Base-by-base conservation (phyloP, 2,888 invertebrate species). In the Pemphredon lugubris region DNA sequence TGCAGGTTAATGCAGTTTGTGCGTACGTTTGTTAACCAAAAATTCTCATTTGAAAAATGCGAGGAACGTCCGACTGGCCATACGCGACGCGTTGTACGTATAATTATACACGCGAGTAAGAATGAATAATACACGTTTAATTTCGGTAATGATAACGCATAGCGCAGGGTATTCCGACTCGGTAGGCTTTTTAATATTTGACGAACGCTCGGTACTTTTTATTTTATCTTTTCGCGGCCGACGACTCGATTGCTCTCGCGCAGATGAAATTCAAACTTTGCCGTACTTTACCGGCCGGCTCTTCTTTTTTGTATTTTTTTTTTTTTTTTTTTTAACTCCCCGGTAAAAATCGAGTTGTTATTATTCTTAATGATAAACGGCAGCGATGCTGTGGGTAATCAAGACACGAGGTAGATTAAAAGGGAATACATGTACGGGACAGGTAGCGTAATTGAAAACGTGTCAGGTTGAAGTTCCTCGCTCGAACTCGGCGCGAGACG, bases 71-170 rank as follows among this genome's bases (percentile, higher is more conserved):
- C 21, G 42, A 63, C 40, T 30, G 40, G 42, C 34, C 18, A n/a
- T 4, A 14, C 9, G 30, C 48, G 34, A 26, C 57, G 20, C 34
- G 59, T 54, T 13, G 26, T 30, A 14, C 18, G 71, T 64, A 55
- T 71, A 71, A 71, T 72, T 71, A 54, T 65, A 40, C 72, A 20
- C 39, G 42, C 54, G 32, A 42, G 37, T 45, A 51, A 50, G 54
- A 71, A 71, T 71, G 72, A 72, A 72, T 71, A 72, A 71, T 71
- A 54, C 58, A 60, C 40, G 54, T 54, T 64, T 72, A 71, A 72
- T 72, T 72, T 54, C 50, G 39, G 48, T 72, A 71, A 72, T 71
- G 59, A 58, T 32, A 47, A 57, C 45, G 54, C 64, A 39, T 11
- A 32, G 63, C 26, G 32, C 40, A 3, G 11, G 21, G 26, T 0